These are phyloP conservation scores for Percina caprodes DNA, from an alignment of 2,113 vertebrate species.

Conservation along the genomic window DNA sequence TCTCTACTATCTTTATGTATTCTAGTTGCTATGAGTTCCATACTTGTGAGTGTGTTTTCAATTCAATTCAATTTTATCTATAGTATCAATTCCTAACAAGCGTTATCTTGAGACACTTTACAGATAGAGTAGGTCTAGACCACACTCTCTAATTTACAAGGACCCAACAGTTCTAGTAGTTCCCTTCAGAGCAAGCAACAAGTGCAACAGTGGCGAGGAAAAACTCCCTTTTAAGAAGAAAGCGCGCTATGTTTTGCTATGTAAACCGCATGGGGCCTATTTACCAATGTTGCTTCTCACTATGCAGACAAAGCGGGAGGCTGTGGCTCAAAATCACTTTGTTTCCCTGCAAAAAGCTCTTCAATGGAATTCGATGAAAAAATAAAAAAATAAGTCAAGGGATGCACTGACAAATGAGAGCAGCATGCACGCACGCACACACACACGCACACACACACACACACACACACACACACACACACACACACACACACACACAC, in stretches of 20 bases:
- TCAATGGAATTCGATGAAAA: slow-evolving; percentile 64
- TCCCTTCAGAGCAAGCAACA: no score
- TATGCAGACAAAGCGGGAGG: slow-evolving; percentile 45
- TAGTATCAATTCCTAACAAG: no score
- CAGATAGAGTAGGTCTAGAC: no score
- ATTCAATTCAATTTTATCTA: no score
- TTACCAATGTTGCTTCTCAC: slow-evolving; percentile 57
- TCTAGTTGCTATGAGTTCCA: slow-evolving; percentile 4
- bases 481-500: background rate
- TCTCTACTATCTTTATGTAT: slow-evolving; percentile 21
- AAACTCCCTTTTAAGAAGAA: no score
- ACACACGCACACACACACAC: background rate
- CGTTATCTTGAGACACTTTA: no score
- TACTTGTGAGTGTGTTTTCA: slow-evolving; percentile 17
- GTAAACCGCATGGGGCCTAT: slow-evolving; percentile 60
- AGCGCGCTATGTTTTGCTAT: background rate
- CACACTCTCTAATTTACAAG: no score
- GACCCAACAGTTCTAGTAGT: no score
- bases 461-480: slow-evolving; percentile 9
- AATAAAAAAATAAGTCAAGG: slow-evolving; percentile 25
- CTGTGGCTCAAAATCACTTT: slow-evolving; percentile 59
- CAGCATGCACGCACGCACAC: background rate
- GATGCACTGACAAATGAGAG: slow-evolving; percentile 36
- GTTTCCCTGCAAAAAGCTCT: slow-evolving; percentile 63
- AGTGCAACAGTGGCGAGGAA: no score